Percentiles rank a stretch among this genome's conserved stretches.
These are phyloP conservation scores for Rallus limicola DNA, from an alignment of 2,113 vertebrate species.

Conservation along the genomic window DNA sequence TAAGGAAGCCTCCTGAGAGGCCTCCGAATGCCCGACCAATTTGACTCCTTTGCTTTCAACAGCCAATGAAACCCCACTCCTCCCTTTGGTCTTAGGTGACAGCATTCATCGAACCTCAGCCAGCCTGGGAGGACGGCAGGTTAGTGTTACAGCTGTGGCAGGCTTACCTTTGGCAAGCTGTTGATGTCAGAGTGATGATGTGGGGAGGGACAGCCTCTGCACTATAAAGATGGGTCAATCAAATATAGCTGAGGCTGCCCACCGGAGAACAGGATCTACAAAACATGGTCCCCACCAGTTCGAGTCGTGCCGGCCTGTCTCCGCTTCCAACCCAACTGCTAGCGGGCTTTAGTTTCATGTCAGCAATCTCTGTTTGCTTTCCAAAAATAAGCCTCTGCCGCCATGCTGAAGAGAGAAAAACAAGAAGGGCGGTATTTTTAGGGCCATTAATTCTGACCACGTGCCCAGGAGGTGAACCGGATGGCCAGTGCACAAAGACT, in stretches of 20 bases:
- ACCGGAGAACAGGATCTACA: slow-evolving; percentile 73
- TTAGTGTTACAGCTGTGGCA: slow-evolving; percentile 78
- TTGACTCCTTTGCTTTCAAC: slow-evolving; percentile 81
- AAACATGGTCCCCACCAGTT: slow-evolving; percentile 87
- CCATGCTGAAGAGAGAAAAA: slow-evolving; percentile 95
- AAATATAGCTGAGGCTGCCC: slow-evolving; percentile 70
- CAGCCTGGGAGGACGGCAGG: slow-evolving; percentile 57
- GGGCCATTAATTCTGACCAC: slow-evolving; percentile 97
- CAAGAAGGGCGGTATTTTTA: slow-evolving; percentile 98
- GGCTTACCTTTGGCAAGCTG: slow-evolving; percentile 71
- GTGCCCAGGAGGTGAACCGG: slow-evolving; percentile 93
- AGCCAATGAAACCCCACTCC: slow-evolving; percentile 79
- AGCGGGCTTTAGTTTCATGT: slow-evolving; percentile 87
- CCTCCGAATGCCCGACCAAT: slow-evolving; percentile 79
- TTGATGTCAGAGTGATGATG: slow-evolving; percentile 86
- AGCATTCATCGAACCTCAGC: slow-evolving; percentile 46
- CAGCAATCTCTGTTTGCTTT: slow-evolving; percentile 88
- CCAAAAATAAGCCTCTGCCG: slow-evolving; percentile 94
- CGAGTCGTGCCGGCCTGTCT: slow-evolving; percentile 77
- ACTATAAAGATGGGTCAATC: slow-evolving; percentile 83
- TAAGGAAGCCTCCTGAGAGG: slow-evolving; percentile 82
- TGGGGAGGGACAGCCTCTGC: slow-evolving; percentile 76
- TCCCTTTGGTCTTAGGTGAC: slow-evolving; percentile 72
- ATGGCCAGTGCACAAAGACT: slow-evolving; percentile 90
- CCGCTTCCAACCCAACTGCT: slow-evolving; percentile 80